Evolutionary conservation across 1,140 invertebrate genomes (phyloP).

Genomic region (Calliopsis andreniformis): DNA sequence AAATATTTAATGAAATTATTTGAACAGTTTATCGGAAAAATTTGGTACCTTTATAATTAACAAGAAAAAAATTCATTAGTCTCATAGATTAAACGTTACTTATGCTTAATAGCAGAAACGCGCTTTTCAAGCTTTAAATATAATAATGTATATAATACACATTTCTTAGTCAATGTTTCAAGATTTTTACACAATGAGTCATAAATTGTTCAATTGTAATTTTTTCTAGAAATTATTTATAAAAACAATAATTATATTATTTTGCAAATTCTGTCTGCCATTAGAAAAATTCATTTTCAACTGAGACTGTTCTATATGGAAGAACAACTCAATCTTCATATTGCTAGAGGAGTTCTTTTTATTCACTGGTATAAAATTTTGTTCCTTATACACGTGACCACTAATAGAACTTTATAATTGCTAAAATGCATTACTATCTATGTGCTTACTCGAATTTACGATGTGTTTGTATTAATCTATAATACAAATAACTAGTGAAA

Average conservation of each 20-base stretch:
- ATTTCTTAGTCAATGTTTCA: conserved; percentile 31
- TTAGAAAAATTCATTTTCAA: conserved; percentile 18
- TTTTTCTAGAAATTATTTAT: conserved; percentile 27
- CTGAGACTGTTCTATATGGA: conserved; percentile 9
- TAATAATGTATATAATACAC: conserved; percentile 15
- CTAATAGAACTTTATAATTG: conserved; percentile 22
- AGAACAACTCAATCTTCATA: conserved; percentile 37
- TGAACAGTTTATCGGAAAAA: conserved; percentile 29
- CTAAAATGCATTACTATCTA: conserved; percentile 61
- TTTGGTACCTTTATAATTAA: conserved; percentile 3
- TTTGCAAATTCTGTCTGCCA: conserved; percentile 4
- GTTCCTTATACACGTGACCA: conserved; percentile 25
- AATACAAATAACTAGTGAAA: conserved; percentile 35
- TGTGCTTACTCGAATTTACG: conserved; percentile 45
- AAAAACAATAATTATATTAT: conserved; percentile 27
- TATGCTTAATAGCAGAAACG: conserved; percentile 16
- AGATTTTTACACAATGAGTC: conserved; percentile 9
- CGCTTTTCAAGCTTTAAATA: neutral
- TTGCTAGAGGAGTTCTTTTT: conserved; percentile 28
- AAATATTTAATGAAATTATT: conserved; percentile 35
- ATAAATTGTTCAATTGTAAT: conserved; percentile 28
- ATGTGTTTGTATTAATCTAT: conserved; percentile 29
- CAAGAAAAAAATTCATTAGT: conserved; percentile 19
- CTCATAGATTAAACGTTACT: conserved; percentile 25
- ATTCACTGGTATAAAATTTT: conserved; percentile 60